A percentile compares a stretch with the other conserved stretches of the same genome.
These are phyloP conservation scores for Arctocebus calabarensis DNA, from an alignment of 2,797 vertebrate genomes.

Conservation along the genomic window DNA sequence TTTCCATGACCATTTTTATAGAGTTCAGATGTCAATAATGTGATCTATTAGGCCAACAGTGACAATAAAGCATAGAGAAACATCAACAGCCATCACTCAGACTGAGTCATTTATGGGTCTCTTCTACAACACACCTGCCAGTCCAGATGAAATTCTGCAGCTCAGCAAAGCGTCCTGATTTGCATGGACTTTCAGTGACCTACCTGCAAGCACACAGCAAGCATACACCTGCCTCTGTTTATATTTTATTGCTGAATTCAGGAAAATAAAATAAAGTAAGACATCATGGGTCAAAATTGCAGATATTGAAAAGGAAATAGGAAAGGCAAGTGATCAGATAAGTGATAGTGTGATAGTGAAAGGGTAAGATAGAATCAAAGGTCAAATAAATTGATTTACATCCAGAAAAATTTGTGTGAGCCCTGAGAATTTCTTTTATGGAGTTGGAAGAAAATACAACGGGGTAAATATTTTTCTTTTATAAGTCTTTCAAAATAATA, in stretches of 20 bases:
- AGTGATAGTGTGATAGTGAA: conserved; percentile 15
- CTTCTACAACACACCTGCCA: conserved; percentile 70
- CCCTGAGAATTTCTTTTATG: background rate
- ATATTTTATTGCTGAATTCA: conserved; percentile 24
- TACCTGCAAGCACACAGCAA: conserved; percentile 53
- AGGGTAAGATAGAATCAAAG: conserved; percentile 26
- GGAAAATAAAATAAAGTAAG: conserved; percentile 56
- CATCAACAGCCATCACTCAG: conserved; percentile 68
- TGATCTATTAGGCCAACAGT: conserved; percentile 54
- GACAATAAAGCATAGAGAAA: conserved; percentile 30
- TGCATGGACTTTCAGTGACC: conserved; percentile 82
- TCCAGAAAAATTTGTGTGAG: background rate
- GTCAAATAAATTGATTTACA: conserved; percentile 47
- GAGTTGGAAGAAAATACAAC: background rate
- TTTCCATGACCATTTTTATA: background rate
- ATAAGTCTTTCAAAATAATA: background rate
- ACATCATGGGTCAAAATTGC: conserved; percentile 13
- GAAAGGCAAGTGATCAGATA: conserved; percentile 15
- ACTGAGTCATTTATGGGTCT: conserved; percentile 45
- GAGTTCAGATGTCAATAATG: conserved; percentile 59
- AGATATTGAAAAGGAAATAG: conserved; percentile 40
- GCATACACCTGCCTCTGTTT: conserved; percentile 68
- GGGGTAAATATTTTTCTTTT: background rate
- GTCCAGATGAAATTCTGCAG: conserved; percentile 52
- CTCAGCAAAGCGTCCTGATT: conserved; percentile 56